phyloP scores from a whole-genome alignment of 2,113 vertebrate species.

The Hystrix cristata region DNA sequence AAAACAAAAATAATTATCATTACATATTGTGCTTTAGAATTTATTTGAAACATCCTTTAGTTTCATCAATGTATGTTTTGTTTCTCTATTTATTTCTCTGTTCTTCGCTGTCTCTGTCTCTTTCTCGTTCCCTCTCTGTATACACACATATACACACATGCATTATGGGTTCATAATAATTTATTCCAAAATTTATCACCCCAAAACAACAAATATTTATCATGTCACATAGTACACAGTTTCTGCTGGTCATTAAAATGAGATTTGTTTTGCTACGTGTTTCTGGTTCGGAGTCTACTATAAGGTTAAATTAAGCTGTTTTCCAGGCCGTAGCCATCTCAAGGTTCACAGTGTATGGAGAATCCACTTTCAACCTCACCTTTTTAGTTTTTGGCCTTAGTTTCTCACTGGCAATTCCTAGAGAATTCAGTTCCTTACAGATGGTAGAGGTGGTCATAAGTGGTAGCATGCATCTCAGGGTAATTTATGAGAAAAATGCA shows the following conservation, averaged over 20 bases:
- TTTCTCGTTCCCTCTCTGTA: neutral
- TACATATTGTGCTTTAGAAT: neutral
- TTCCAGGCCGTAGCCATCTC: neutral
- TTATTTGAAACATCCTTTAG: neutral
- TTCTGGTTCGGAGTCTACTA: neutral
- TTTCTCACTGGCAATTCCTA: neutral
- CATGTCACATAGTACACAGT: neutral
- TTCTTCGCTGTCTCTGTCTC: neutral
- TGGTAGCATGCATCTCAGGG: neutral
- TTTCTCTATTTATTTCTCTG: neutral
- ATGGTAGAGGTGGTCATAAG: neutral
- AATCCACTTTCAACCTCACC: neutral
- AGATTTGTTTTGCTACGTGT: neutral
- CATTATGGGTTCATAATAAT: neutral
- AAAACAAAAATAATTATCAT: neutral
- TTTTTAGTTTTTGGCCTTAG: neutral
- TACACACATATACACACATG: rapidly evolving
- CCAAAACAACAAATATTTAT: neutral
- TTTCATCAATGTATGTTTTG: neutral
- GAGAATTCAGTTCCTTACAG: neutral
- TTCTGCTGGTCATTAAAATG: neutral
- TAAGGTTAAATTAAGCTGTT: neutral
- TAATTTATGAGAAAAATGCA: neutral
- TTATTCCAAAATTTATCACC: neutral
- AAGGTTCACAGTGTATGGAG: neutral